Base-by-base conservation (phyloP, 2,888 invertebrate genomes). In the Callinectes sapidus region DNA sequence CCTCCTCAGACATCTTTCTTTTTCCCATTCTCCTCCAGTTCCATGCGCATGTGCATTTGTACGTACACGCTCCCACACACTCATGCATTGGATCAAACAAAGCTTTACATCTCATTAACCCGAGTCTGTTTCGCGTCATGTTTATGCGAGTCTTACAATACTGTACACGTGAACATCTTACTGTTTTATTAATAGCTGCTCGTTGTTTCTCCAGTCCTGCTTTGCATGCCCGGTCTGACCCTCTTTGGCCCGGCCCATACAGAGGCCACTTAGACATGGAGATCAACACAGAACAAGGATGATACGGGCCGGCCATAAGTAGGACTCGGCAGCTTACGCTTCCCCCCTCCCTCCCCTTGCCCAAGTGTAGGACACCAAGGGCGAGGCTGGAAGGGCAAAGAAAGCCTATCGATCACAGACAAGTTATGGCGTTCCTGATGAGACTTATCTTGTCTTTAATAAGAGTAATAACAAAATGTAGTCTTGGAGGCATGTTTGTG, bases 1-100 rank as follows among this genome's bases (percentile, higher is more conserved):
- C 90, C 35, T 35, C 86, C 35, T 16, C 28, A 91, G 90, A 91
- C 87, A 91, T 91, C 87, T 87, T 35, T 91, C 61, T 66, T 48
- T 91, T 61, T 91, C 54, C 90, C 71, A 71, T 35, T 39, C 42
- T 13, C 42, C n/a, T 32, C 18, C 81, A 81, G n/a, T 35, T 35
- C 35, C 81, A 32, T 35, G 32, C 35, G 14, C 81, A 81, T 81
- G 35, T 81, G 32, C 28, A 81, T 35, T 35, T 81, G 81, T 81
- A 81, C 28, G 13, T 28, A n/a, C 71, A 71, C 13, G 28, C 28
- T 23, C 71, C 13, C 71, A 71, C 71, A 71, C 71, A 71, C 71
- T 28, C 71, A 28, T n/a, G 28, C 61, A 23, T 48, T 18, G 61
- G 23, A 61, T 23, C 61, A 77, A 28, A 77, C 71, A 28, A 77